Conservation (phyloP, 2,797 vertebrate species). For the Arctocebus calabarensis region DNA sequence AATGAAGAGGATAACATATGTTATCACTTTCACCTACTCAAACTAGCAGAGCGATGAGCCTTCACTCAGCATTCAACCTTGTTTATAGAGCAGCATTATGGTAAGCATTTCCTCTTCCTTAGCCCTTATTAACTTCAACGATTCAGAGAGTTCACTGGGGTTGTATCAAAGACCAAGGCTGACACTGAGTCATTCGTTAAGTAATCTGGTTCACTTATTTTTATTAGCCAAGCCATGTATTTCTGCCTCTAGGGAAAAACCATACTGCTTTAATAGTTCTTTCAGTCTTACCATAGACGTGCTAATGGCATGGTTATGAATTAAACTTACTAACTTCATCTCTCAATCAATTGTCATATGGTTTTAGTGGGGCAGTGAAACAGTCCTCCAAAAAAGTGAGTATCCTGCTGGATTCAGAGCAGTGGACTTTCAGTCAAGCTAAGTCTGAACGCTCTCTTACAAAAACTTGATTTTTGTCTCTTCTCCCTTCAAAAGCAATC, state of each 20-base stretch:
- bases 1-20: background rate
- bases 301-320: slow-evolving; percentile 15
- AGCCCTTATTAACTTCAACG: background rate
- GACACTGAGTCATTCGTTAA: background rate
- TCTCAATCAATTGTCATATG: background rate
- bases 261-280: background rate
- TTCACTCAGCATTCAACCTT: background rate
- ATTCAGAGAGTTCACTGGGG: background rate
- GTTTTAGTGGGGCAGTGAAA: background rate
- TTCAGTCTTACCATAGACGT: background rate
- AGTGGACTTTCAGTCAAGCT: background rate
- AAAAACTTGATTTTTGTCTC: background rate
- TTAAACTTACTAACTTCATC: slow-evolving; percentile 1
- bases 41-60: background rate
- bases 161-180: background rate
- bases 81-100: background rate
- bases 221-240: background rate
- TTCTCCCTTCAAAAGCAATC: background rate
- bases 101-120: background rate
- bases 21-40: background rate
- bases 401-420: background rate
- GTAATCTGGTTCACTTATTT: background rate
- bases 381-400: background rate
- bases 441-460: background rate
- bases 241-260: background rate